Conservation (phyloP, 2,888 invertebrate genomes). For the Ametastegia equiseti region DNA sequence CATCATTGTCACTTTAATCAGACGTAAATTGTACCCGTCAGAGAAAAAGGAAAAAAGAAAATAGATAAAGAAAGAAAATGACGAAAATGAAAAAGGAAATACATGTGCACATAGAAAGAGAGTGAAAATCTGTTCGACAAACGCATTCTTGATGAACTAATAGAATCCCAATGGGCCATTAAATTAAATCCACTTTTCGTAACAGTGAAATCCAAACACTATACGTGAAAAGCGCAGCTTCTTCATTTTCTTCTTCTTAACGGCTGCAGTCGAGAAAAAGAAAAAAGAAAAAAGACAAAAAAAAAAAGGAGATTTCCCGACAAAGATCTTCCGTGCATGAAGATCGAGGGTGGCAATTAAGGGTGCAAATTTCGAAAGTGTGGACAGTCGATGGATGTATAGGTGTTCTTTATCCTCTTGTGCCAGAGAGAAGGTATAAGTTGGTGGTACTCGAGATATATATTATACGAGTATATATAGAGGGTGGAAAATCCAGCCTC, state of each 20-base stretch:
- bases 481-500: conserved; percentile 24
- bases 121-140: background rate
- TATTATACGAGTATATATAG: too few relatives aligned
- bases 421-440: too few relatives aligned
- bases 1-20: conserved; percentile 47
- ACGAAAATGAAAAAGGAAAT: conserved; percentile 41
- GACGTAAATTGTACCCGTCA: conserved; percentile 45
- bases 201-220: too few relatives aligned
- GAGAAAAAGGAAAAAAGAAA: conserved; percentile 1
- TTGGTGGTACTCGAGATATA: too few relatives aligned
- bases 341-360: conserved; percentile 35
- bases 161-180: background rate
- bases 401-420: conserved; percentile 14
- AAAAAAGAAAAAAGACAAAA: background rate
- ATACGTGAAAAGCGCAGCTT: too few relatives aligned
- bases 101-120: background rate
- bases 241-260: too few relatives aligned
- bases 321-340: conserved; percentile 4
- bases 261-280: background rate
- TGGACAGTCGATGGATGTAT: background rate
- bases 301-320: background rate
- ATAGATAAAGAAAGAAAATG: conserved; percentile 2
- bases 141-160: background rate
- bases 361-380: conserved; percentile 28
- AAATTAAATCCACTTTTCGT: conserved; percentile 20